phyloP scores from a whole-genome alignment of 2,888 invertebrate species.

The Ceramica pisi region DNA sequence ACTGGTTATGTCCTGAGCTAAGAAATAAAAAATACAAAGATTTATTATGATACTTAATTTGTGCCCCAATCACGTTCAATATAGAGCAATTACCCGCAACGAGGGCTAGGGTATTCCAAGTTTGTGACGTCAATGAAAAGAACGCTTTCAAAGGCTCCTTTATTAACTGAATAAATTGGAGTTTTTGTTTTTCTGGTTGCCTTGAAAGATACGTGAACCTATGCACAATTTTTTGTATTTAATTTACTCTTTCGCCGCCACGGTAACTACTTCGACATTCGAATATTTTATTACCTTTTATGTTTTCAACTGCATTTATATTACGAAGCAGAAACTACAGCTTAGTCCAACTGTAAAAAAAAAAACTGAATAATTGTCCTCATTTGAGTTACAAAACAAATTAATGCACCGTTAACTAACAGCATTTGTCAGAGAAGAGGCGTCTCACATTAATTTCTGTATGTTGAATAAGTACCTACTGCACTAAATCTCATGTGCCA shows the following conservation, averaged over 20 bases:
- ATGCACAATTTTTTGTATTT: not conserved
- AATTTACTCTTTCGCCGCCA: not conserved
- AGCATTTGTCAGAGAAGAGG: constrained; percentile 1
- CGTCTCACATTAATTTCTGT: constrained; percentile 3
- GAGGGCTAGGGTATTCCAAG: not conserved
- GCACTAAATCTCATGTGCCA: not conserved
- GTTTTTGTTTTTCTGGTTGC: not conserved
- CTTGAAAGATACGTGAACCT: not conserved
- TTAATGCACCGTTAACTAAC: constrained; percentile 25
- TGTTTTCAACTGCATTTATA: not conserved
- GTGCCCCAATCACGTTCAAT: constrained; percentile 14
- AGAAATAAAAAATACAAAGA: constrained; percentile 19
- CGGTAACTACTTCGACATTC: constrained; percentile 2
- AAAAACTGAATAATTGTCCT: constrained; percentile 4
- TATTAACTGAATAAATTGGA: not conserved
- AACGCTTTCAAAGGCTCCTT: not conserved
- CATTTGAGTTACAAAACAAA: constrained; percentile 11
- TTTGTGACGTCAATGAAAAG: constrained; percentile 9
- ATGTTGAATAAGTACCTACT: not conserved
- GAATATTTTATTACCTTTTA: not conserved
- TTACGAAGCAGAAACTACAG: not conserved
- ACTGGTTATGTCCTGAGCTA: not conserved
- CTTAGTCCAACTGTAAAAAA: not conserved
- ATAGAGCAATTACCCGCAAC: constrained; percentile 15
- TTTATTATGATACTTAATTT: constrained; percentile 19